A percentile compares a stretch with the other conserved stretches of the same genome.
Evolutionary conservation across 2,797 vertebrate genomes (phyloP).

Genomic region (Corythornis leucogaster): DNA sequence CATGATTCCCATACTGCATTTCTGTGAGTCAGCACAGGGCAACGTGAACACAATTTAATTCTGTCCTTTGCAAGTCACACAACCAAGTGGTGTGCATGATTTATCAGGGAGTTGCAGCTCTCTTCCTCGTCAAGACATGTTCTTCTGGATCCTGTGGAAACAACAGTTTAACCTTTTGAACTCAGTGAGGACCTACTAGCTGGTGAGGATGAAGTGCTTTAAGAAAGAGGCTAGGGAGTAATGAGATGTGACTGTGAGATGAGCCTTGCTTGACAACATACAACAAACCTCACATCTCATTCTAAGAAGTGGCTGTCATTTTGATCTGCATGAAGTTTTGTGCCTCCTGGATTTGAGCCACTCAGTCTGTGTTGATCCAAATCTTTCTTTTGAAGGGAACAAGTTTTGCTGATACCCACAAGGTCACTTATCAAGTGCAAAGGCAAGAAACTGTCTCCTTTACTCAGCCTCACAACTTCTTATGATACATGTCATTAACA

Average conservation of each 20-base stretch:
- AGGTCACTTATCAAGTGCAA: neutral
- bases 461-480: neutral
- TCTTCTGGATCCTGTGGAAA: conserved; percentile 64
- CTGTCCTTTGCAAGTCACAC: neutral
- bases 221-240: conserved; percentile 36
- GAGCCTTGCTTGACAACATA: conserved; percentile 49
- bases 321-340: conserved; percentile 49
- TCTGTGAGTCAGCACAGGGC: neutral
- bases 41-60: neutral
- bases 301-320: conserved; percentile 37
- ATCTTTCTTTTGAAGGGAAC: neutral
- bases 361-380: neutral
- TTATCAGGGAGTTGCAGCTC: conserved; percentile 43
- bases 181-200: conserved; percentile 22
- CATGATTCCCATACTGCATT: conserved; percentile 16
- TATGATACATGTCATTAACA: neutral
- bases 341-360: neutral
- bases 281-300: conserved; percentile 54
- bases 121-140: conserved; percentile 53
- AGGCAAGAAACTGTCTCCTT: neutral
- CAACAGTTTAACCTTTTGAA: conserved; percentile 66
- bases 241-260: conserved; percentile 66
- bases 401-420: neutral
- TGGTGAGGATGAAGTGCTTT: conserved; percentile 32
- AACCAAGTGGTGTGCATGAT: neutral